Evolutionary conservation across 2,888 invertebrate genomes (phyloP).

Genomic region (Phoenoteleia sp.): DNA sequence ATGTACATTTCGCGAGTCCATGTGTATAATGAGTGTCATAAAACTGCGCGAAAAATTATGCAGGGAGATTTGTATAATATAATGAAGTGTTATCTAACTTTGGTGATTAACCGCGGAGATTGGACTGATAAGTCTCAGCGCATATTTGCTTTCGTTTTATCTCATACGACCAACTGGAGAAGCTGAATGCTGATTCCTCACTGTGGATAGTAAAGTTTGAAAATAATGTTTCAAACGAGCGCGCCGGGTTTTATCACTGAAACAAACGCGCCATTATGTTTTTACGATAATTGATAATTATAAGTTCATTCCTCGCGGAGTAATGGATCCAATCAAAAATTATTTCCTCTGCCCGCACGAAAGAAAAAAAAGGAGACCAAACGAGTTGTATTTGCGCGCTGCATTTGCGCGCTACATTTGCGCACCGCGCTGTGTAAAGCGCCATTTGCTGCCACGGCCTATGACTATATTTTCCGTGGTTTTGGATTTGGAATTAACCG

Average conservation of each 20-base stretch:
- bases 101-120: slow-evolving; percentile 65
- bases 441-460: slow-evolving; percentile 38
- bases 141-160: slow-evolving; percentile 70
- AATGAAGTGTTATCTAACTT: slow-evolving; percentile 71
- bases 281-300: slow-evolving; percentile 60
- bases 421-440: slow-evolving; percentile 25
- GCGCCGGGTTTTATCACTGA: slow-evolving; percentile 31
- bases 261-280: slow-evolving; percentile 42
- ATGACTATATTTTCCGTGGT: slow-evolving; percentile 65
- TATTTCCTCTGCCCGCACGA: not conserved
- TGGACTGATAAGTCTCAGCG: slow-evolving; percentile 65
- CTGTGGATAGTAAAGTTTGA: slow-evolving; percentile 55
- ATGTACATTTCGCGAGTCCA: slow-evolving; percentile 30
- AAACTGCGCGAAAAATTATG: slow-evolving; percentile 63
- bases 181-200: slow-evolving; percentile 57
- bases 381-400: not conserved
- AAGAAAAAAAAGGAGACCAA: not conserved
- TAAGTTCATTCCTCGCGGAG: slow-evolving; percentile 17
- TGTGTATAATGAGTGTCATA: slow-evolving; percentile 55
- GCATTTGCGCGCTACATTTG: slow-evolving; percentile 10
- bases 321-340: not conserved
- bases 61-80: slow-evolving; percentile 60
- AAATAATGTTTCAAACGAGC: slow-evolving; percentile 62
- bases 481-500: slow-evolving; percentile 73
- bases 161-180: slow-evolving; percentile 46